Base-by-base conservation (phyloP, 2,113 vertebrate genomes). In the Seriola dumerili region DNA sequence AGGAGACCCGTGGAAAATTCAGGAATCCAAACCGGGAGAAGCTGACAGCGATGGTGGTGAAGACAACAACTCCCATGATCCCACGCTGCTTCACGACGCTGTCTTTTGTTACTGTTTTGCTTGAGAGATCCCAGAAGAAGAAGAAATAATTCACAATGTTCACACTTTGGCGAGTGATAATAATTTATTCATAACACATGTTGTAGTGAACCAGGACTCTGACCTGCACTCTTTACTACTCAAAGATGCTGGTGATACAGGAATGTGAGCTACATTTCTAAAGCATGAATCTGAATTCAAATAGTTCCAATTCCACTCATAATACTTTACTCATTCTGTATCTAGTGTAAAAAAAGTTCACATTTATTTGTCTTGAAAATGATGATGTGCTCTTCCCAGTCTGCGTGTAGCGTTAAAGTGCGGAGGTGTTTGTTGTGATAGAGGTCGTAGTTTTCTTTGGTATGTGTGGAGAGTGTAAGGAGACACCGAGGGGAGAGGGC, bases 381-480 rank as follows among this genome's bases (percentile, higher is more conserved):
- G 46, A n/a, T 63, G 19, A 2, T 9, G 1, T 25, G 4, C 25
- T 64, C 3, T 21, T 5, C 12, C 12, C 6, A 25, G 52, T 16
- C 13, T 40, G 55, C 46, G 59, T 29, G 80, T 8, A 5, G 52
- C 13, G n/a, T 61, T n/a, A 38, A 14, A 36, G 23, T 5, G 46
- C 38, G 38, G 17, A 59, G 23, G 38, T 7, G 70, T 83, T 71
- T 78, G 78, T 78, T 84, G 19, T 81, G 42, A 65, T 62, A 36
- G 55, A 69, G 72, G 61, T 76, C 36, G 42, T 29, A 78, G 57
- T 88, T 83, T 76, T 81, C 82, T 85, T 32, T 85, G 85, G 88
- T 80, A 87, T 90, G 84, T 81, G 59, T 72, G 64, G 21, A 62
- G 67, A 77, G 65, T 83, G 89, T 85, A 91, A 89, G 76, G 62